Evolutionary conservation across 2,797 vertebrate genomes (phyloP), one percentile per base, ranked within the genome.

Genomic region (Danio choprae): DNA sequence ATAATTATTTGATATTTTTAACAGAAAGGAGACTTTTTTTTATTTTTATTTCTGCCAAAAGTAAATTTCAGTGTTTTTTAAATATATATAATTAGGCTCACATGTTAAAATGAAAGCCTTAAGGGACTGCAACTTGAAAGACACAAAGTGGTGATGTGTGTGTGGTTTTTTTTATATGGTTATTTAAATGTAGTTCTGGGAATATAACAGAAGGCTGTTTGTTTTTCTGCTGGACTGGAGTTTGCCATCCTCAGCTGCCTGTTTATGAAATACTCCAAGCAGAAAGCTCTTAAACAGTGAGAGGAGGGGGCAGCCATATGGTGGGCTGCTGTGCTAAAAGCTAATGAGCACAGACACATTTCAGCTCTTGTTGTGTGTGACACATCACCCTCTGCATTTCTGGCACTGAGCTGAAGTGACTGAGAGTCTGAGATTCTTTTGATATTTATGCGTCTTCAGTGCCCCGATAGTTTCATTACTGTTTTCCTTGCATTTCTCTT

Each of bases 301-400:
- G 84, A 88, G 89, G 69, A 67, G 86, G 91, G 89, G 84, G 85
- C 89, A 87, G 95, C 93, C 95, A 96, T 94, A 95, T 96, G 95
- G 95, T 95, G 90, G 89, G 90, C 90, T 92, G 95, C 95, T 92
- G 95, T 95, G 91, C 92, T 95, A 94, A 95, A 80, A 94, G 93
- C 93, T 97, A 96, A 97, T 95, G 90, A 93, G 94, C 93, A 93
- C 88, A 91, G 94, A 95, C 95, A 95, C 90, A 91, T 90, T 94
- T 97, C 94, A 92, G 88, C 91, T 96, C 89, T 91, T 88, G 92
- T 96, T 96, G 96, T 93, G 91, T 94, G 93, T 94, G 92, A 93
- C 93, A 93, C 44, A 20, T 73, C 74, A 74, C 72, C 40, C 43
- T 20, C 56, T 68, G 29, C 77, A 36, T 77, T 58, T 74, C 29